phyloP scores from a whole-genome alignment of 2,888 invertebrate species.

The Mesorhabditis spiculigera region DNA sequence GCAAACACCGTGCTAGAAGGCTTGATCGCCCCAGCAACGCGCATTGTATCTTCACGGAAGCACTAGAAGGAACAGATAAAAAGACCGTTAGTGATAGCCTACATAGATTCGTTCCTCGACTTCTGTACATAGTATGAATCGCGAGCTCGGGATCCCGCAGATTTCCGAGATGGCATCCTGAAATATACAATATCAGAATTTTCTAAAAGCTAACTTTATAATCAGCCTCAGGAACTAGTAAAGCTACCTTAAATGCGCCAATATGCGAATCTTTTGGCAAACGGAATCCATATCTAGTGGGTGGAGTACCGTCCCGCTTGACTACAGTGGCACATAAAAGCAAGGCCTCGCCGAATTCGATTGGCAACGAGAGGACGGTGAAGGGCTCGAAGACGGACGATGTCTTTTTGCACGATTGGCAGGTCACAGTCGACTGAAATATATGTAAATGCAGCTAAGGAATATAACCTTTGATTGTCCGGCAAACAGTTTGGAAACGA shows the following conservation, averaged over 20 bases:
- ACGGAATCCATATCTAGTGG: slow-evolving; percentile 79
- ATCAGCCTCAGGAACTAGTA: no score
- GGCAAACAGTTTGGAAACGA: slow-evolving; percentile 33
- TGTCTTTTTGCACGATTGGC: slow-evolving; percentile 77
- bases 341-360: slow-evolving; percentile 83
- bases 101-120: slow-evolving; percentile 16
- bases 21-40: no score
- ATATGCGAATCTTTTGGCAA: slow-evolving; percentile 67
- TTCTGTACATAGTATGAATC: slow-evolving; percentile 28
- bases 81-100: neutral
- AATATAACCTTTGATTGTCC: slow-evolving; percentile 10
- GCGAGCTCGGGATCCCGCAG: slow-evolving; percentile 14
- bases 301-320: slow-evolving; percentile 73
- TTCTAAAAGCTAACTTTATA: neutral
- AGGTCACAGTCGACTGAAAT: slow-evolving; percentile 73
- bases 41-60: no score
- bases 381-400: slow-evolving; percentile 82
- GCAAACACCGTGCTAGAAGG: slow-evolving; percentile 19
- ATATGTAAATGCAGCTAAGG: no score
- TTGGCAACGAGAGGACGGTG: slow-evolving; percentile 80
- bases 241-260: slow-evolving; percentile 23
- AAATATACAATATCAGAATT: neutral
- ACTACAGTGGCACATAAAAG: slow-evolving; percentile 64
- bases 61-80: neutral
- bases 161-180: slow-evolving; percentile 18